Evolutionary conservation across 1,140 invertebrate genomes (phyloP), one percentile per base, ranked within the genome.

Genomic region (Leptonema lineaticorne): DNA sequence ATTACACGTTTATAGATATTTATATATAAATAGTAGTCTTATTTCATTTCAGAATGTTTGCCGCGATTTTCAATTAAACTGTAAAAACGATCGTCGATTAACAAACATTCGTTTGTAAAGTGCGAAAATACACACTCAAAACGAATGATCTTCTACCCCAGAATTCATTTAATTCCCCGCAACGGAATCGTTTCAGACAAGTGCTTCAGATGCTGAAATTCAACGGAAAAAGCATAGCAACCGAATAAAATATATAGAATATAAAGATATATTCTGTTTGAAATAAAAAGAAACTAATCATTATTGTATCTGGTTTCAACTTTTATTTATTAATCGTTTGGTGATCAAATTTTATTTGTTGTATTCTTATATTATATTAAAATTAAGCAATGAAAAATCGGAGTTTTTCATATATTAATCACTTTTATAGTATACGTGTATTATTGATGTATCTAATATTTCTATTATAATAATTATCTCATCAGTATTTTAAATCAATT

Each of bases 141-240:
- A 53, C 7, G 50, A 53, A 53, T 24, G 24, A 53, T 53, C 50
- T 26, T 53, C 20, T 14, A n/a, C 50, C 2, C 50, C 50, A 53
- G 50, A 24, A 53, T 53, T 53, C 50, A 53, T 53, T 53, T 53
- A 53, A 53, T 53, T 53, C 50, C 50, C 50, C n/a, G n/a, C 30
- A 33, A 33, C 11, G 5, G 30, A 11, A 33, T 33, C 11, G 11
- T 33, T 33, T 33, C 11, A 6, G 5, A 5, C 11, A 53, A 24
- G 14, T 53, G 22, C 50, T 53, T 20, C 50, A 53, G 6, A 53
- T 53, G 22, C n/a, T 50, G 8, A 53, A 26, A 53, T 24, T 33
- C 11, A 33, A 6, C 11, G 29, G 29, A 33, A 33, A 33, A 6
- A 33, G 30, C 11, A 11, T 11, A 33, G 30, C 30, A 33, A 6